These are phyloP conservation scores for Calyptommatus sinebrachiatus DNA, from an alignment of 2,113 vertebrate genomes.

Conservation along the genomic window DNA sequence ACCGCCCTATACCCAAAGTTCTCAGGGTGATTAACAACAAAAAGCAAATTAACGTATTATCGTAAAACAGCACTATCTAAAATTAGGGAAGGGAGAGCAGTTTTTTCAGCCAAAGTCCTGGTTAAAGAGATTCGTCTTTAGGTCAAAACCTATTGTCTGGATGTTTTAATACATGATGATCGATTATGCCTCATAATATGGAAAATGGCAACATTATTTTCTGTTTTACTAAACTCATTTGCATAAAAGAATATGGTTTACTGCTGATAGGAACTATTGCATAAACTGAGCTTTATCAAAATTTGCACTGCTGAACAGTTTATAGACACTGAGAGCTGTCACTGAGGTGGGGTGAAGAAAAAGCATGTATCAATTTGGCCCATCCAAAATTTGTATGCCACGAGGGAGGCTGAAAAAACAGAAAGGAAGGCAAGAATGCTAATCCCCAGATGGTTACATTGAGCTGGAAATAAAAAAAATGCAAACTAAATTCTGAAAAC, in stretches of 20 bases:
- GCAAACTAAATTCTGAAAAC: constrained; percentile 31
- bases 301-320: background rate
- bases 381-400: background rate
- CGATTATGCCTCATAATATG: background rate
- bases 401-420: background rate
- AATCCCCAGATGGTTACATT: background rate
- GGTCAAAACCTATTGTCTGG: background rate
- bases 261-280: too few species aligned
- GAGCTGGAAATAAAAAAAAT: background rate
- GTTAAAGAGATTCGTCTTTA: too few species aligned
- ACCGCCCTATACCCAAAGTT: too few species aligned
- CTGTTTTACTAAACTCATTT: background rate
- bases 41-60: too few species aligned
- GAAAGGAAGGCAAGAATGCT: too few species aligned
- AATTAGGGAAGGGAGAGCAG: too few species aligned
- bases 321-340: background rate
- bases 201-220: background rate
- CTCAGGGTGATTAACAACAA: too few species aligned
- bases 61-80: too few species aligned
- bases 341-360: background rate
- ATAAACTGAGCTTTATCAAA: background rate
- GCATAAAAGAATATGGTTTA: background rate
- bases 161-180: background rate
- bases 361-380: background rate
- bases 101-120: too few species aligned